Evolutionary conservation across 2,888 invertebrate genomes (phyloP).

Genomic region (Holacanthella duospinosa): DNA sequence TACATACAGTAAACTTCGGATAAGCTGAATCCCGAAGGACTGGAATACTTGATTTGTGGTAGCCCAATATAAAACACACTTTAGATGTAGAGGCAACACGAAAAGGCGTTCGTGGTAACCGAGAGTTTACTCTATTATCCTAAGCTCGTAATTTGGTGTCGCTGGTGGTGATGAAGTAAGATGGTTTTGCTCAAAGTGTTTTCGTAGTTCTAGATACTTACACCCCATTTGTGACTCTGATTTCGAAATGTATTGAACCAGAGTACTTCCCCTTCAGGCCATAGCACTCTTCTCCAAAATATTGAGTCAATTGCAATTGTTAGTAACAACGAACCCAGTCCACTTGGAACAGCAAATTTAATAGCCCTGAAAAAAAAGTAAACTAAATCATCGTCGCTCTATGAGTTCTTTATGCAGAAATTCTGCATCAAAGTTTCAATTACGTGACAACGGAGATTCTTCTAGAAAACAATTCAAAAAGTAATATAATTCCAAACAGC

Average conservation of each 20-base stretch:
- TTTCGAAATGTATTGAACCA: conserved; percentile 92
- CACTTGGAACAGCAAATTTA: conserved; percentile 61
- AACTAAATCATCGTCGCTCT: no score
- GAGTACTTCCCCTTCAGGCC: conserved; percentile 97
- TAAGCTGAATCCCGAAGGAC: no score
- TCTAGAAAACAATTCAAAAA: conserved; percentile 63
- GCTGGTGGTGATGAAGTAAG: no score
- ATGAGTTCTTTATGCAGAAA: no score
- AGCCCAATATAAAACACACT: no score
- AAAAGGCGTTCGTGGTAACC: no score
- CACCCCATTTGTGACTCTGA: conserved; percentile 92
- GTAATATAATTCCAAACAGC: conserved; percentile 71
- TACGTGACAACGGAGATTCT: conserved; percentile 50
- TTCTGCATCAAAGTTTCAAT: conserved; percentile 1
- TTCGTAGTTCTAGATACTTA: conserved; percentile 50
- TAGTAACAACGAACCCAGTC: conserved; percentile 54
- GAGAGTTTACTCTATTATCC: no score
- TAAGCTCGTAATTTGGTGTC: no score
- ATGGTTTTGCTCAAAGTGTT: no score
- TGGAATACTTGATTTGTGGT: no score
- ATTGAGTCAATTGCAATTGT: conserved; percentile 78
- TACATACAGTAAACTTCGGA: no score
- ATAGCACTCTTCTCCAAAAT: conserved; percentile 79
- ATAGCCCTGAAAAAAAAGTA: conserved; percentile 51
- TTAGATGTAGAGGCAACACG: no score